These are phyloP conservation scores for Microcebus lehilahytsara DNA, from an alignment of 2,113 vertebrate genomes.

Conservation along the genomic window DNA sequence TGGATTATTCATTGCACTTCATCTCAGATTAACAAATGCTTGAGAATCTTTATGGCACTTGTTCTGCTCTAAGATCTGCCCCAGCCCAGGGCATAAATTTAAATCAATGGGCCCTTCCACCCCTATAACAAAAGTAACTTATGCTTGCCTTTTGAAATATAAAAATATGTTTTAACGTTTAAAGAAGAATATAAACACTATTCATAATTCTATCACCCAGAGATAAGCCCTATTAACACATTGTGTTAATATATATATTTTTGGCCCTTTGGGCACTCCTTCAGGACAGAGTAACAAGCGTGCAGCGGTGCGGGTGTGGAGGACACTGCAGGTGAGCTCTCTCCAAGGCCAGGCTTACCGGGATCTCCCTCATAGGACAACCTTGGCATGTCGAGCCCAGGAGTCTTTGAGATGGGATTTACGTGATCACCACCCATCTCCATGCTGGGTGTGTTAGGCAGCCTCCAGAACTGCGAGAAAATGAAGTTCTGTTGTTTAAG, in stretches of 20 bases:
- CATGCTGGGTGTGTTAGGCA: no score
- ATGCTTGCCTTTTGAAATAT: background rate
- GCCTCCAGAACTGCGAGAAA: background rate
- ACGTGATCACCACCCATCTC: background rate
- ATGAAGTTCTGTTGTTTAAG: background rate
- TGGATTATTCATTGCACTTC: no score
- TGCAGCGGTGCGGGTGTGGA: fast-evolving
- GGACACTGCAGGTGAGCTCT: background rate
- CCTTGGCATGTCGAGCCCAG: background rate
- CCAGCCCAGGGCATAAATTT: background rate
- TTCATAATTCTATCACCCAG: background rate
- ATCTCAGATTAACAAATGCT: no score
- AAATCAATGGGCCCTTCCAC: background rate
- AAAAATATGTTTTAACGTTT: background rate
- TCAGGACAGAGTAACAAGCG: background rate
- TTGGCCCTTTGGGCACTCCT: background rate
- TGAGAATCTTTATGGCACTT: background rate
- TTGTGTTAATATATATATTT: background rate
- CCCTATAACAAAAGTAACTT: background rate
- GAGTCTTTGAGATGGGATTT: background rate
- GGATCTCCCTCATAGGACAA: background rate
- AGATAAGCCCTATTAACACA: background rate
- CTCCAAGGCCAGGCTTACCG: background rate
- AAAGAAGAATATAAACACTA: background rate
- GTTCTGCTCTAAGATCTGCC: background rate